Evolutionary conservation across 2,888 invertebrate genomes (phyloP), one percentile per base, ranked within the genome.

Genomic region (Xanthia togata): DNA sequence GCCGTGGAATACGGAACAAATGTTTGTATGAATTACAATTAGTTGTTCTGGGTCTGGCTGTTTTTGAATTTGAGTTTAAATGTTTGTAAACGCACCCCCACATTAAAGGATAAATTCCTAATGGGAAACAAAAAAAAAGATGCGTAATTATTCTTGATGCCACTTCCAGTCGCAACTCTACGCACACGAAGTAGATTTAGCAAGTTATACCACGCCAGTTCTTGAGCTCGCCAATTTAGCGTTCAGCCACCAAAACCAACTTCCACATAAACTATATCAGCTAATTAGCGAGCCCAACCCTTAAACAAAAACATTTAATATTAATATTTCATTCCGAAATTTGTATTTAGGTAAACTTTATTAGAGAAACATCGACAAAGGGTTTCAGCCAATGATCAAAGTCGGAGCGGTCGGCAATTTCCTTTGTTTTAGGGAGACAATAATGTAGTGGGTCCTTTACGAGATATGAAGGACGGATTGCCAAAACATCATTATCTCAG

Each of bases 171-270:
- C 3, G 4, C 14, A 47, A 67, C 20, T 63, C 11, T 57, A 63
- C 26, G 17, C 85, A 80, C 67, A 26, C 73, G 73, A 70, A 79
- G 77, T 81, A 85, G 79, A 83, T 88, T 88, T 89, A 85, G 79
- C 83, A 87, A 88, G 84, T 90, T 89, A 89, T 83, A 86, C 89
- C 82, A 87, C 88, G 75, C 82, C 87, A 86, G 88, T 87, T 89
- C 77, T 87, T 83, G 76, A 87, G 88, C 84, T 86, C 88, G 88
- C 91, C 87, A 91, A 91, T 91, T 92, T 91, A 84, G 76, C 82
- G 84, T 83, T 70, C 72, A 63, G 60, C 73, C 73, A 83, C 70
- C 70, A 76, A 81, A 84, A 80, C 76, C 78, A 67, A 85, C 84
- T 83, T 76, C 79, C 74, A 75, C 72, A 79, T 76, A 83, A 87